Evolutionary conservation across 2,797 vertebrate species (phyloP), one percentile per base, ranked within the genome.

Genomic region (Pseudochirops corinnae): DNA sequence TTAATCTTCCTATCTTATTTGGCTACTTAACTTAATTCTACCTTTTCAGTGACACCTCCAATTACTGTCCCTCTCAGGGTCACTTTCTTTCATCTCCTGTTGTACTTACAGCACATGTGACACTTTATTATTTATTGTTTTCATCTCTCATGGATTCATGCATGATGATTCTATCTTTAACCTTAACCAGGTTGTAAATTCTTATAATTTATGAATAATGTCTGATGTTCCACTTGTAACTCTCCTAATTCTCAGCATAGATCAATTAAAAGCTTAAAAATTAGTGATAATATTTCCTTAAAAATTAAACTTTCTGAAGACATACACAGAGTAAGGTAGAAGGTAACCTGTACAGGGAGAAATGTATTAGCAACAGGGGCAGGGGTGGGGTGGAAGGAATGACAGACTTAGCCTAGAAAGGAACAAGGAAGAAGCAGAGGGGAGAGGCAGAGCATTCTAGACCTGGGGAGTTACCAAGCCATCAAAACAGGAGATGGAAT

Each of bases 1-100:
- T 53, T 53, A 53, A 53, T 53, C 53, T 53, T 33, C 2, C 13
- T 94, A 26, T 92, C 55, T 52, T 93, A 58, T 92, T 90, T 91
- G 56, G 93, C 29, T 55, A 55, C 10, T 33, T 91, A 33, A 62
- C 0, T 62, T 92, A 53, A 94, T 94, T 96, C 56, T 93, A 1
- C 46, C 33, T 82, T 90, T 87, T 92, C 92, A 31, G 52, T 95
- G 29, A 93, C 56, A 56, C 62, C 13, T 93, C 93, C n/a, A 91
- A 14, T 33, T 50, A 55, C 58, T 94, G 52, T 95, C 18, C 93
- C 90, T 67, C 67, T 94, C 0, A 33, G 82, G 21, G 82, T 92
- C 55, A 56, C 53, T 92, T 92, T 91, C 10, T 95, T 16, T 93
- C 94, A 55, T 55, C 46, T 96, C 58, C 16, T 74, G 2, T n/a